Percentiles rank a stretch among this genome's conserved stretches.
Conservation (phyloP, 92 coral and sea anemone species). For the Siderastrea siderea region DNA sequence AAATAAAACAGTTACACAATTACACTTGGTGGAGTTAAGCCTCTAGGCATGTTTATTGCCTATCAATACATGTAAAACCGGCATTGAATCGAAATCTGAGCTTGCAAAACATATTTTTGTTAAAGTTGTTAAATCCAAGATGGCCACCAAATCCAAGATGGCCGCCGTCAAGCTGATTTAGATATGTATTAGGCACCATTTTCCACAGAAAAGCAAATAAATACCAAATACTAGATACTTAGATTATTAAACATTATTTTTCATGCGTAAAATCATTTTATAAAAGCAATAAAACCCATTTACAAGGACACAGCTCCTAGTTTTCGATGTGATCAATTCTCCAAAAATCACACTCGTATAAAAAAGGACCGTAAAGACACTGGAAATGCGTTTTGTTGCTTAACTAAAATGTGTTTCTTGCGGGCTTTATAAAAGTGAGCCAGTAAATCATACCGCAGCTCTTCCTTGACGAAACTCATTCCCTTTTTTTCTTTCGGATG, state of each 20-base stretch:
- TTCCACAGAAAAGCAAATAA: slow-evolving; percentile 11
- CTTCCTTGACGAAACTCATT: slow-evolving; percentile 17
- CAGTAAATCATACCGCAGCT: slow-evolving; percentile 25
- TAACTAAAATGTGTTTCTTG: slow-evolving; percentile 15
- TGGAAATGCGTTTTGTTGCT: no score
- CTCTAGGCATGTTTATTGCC: no score
- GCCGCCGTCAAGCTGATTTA: slow-evolving; percentile 16
- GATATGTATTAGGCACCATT: slow-evolving; percentile 11
- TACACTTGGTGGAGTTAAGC: no score
- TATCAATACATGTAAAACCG: no score
- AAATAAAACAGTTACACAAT: no score
- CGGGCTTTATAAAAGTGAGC: slow-evolving; percentile 16
- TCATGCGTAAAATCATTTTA: slow-evolving; percentile 2
- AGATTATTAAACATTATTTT: slow-evolving; percentile 1
- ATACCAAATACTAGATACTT: neutral
- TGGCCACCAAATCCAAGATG: slow-evolving; percentile 13
- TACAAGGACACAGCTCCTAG: neutral
- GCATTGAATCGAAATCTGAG: slow-evolving; percentile 3
- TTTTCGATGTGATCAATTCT: slow-evolving; percentile 10
- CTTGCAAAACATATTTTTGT: neutral
- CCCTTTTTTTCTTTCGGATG: slow-evolving; percentile 11
- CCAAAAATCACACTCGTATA: neutral
- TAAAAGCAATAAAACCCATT: slow-evolving; percentile 22
- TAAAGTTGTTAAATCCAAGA: neutral
- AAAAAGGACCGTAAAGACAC: neutral